These are phyloP conservation scores for Hypsopygia costalis DNA, from an alignment of 2,888 invertebrate genomes.

Conservation along the genomic window DNA sequence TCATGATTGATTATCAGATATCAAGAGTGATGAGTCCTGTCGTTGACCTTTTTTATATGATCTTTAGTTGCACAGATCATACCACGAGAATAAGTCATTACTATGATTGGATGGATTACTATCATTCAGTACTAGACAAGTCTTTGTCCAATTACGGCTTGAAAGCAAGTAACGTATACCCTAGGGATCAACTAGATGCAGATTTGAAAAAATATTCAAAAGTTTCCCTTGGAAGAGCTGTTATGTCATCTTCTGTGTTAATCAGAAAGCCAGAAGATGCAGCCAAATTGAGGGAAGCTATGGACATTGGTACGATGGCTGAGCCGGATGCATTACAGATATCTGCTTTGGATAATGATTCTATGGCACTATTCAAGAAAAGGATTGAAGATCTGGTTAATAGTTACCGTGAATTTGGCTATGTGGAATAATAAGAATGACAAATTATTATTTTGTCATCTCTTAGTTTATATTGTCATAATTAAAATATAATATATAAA, in stretches of 20 bases:
- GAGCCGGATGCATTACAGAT: neutral
- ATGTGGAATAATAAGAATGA: neutral
- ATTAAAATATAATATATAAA: too few species aligned
- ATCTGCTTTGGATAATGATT: neutral
- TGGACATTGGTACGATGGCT: neutral
- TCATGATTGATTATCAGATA: slow-evolving; percentile 45
- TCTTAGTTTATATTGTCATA: too few species aligned
- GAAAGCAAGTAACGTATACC: slow-evolving; percentile 27
- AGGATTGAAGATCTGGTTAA: slow-evolving; percentile 21
- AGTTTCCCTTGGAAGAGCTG: slow-evolving; percentile 17
- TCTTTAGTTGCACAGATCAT: slow-evolving; percentile 40
- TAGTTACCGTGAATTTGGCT: slow-evolving; percentile 22
- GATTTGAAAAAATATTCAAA: slow-evolving; percentile 32
- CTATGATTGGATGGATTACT: slow-evolving; percentile 24
- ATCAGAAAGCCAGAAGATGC: slow-evolving; percentile 27
- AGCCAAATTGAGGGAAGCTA: slow-evolving; percentile 15
- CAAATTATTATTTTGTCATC: too few species aligned
- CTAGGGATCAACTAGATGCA: slow-evolving; percentile 31
- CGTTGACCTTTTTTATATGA: slow-evolving; percentile 32
- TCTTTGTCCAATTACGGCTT: slow-evolving; percentile 26
- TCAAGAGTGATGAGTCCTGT: slow-evolving; percentile 31
- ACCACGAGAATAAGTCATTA: slow-evolving; percentile 27
- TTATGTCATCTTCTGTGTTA: slow-evolving; percentile 22
- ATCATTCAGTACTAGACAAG: slow-evolving; percentile 30
- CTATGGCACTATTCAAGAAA: slow-evolving; percentile 14